phyloP scores from a whole-genome alignment of 2,113 vertebrate species.

The Paedocypris sp. region DNA sequence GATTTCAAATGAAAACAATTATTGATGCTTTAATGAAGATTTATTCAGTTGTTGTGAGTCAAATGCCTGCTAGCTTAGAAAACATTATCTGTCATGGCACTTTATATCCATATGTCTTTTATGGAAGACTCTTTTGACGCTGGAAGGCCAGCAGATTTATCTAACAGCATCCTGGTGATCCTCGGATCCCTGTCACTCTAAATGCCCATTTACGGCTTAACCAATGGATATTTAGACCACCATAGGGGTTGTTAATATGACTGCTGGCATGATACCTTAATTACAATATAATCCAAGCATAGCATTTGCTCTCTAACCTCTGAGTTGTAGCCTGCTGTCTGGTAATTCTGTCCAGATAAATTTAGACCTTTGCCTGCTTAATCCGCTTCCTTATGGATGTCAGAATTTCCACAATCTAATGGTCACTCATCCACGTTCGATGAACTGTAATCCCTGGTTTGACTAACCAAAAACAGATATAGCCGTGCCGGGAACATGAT shows the following conservation, averaged over 20 bases:
- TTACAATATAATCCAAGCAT: slow-evolving; percentile 57
- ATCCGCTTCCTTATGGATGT: slow-evolving; percentile 3
- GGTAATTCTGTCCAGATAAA: not conserved
- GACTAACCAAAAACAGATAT: not conserved
- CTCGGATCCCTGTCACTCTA: slow-evolving; percentile 37
- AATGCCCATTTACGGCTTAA: slow-evolving; percentile 42
- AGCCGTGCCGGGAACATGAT: not conserved
- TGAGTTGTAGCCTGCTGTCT: slow-evolving; percentile 6
- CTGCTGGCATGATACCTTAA: slow-evolving; percentile 59
- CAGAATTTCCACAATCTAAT: not conserved
- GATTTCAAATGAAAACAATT: too few relatives aligned
- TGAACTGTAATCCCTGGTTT: slow-evolving; percentile 13
- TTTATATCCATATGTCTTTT: slow-evolving; percentile 58
- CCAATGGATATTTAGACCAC: slow-evolving; percentile 44
- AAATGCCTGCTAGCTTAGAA: too few relatives aligned
- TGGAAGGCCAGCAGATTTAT: slow-evolving; percentile 51
- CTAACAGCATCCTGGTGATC: slow-evolving; percentile 44
- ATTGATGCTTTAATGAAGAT: too few relatives aligned
- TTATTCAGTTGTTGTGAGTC: too few relatives aligned
- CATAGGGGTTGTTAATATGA: slow-evolving; percentile 33
- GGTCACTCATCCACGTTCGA: slow-evolving; percentile 9
- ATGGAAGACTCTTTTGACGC: slow-evolving; percentile 51
- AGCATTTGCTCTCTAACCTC: slow-evolving; percentile 28
- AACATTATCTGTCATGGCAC: too few relatives aligned
- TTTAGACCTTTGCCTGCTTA: slow-evolving; percentile 7